These are phyloP conservation scores for Dolichoris vasculosae DNA, from an alignment of 1,140 invertebrate genomes.

Conservation along the genomic window DNA sequence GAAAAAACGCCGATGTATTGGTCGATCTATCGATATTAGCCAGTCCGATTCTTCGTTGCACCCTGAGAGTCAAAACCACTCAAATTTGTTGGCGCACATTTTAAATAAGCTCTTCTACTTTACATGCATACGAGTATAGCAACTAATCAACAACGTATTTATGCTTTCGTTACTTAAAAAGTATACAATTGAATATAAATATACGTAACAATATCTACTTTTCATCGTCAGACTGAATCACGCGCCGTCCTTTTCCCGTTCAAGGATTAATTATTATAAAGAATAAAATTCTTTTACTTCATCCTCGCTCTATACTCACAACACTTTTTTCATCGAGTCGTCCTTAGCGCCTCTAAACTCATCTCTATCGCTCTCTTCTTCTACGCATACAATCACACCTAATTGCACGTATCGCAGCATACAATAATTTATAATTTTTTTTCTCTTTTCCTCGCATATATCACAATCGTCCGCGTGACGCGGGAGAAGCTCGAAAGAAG, in stretches of 20 bases:
- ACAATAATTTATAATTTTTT: slow-evolving; percentile 46
- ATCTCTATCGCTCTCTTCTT: slow-evolving; percentile 42
- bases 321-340: slow-evolving; percentile 7
- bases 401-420: slow-evolving; percentile 44
- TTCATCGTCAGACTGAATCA: slow-evolving; percentile 28
- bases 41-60: neutral
- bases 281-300: slow-evolving; percentile 48
- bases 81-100: neutral
- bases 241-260: slow-evolving; percentile 14
- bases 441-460: slow-evolving; percentile 44
- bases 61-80: neutral
- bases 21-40: neutral
- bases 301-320: slow-evolving; percentile 25
- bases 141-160: slow-evolving; percentile 58
- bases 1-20: neutral
- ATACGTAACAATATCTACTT: slow-evolving; percentile 56
- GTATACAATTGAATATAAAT: slow-evolving; percentile 56
- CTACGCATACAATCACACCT: neutral
- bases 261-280: slow-evolving; percentile 47
- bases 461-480: slow-evolving; percentile 48
- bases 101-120: slow-evolving; percentile 45
- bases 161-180: slow-evolving; percentile 51
- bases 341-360: slow-evolving; percentile 30
- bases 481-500: slow-evolving; percentile 50
- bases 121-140: slow-evolving; percentile 42